Conservation (phyloP, 2,888 invertebrate genomes). For the Mythimna vitellina region DNA sequence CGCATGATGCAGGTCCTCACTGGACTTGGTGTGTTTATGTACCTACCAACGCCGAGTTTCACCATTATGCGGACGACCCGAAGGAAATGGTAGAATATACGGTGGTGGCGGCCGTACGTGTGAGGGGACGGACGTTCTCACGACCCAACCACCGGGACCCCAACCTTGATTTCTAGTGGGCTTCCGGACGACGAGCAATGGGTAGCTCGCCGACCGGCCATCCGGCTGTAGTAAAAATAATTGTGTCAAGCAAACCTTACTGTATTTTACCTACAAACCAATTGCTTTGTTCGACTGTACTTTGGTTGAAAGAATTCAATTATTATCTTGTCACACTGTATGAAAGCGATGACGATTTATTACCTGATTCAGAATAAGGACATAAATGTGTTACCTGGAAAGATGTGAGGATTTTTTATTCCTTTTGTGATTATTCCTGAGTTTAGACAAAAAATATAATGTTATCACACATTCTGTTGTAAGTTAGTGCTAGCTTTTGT, state of each 20-base stretch:
- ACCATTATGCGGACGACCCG: too few species aligned
- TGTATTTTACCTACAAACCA: background rate
- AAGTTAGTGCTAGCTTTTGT: background rate
- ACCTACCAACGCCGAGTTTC: too few species aligned
- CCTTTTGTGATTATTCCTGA: background rate
- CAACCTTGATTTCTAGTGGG: too few species aligned
- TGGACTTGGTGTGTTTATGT: too few species aligned
- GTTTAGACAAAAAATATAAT: background rate
- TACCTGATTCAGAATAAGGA: conserved; percentile 33
- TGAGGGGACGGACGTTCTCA: too few species aligned
- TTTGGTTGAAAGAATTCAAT: conserved; percentile 46
- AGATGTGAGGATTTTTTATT: conserved; percentile 12
- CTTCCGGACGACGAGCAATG: too few species aligned
- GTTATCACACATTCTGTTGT: background rate
- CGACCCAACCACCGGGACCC: too few species aligned
- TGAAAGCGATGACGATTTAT: conserved; percentile 51
- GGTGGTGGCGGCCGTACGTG: too few species aligned
- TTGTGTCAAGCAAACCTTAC: background rate
- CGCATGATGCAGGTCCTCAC: too few species aligned
- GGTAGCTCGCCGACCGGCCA: too few species aligned
- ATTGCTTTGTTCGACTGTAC: conserved; percentile 31
- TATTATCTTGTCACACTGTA: conserved; percentile 43
- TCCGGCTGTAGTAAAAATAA: background rate
- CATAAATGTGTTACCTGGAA: conserved; percentile 31
- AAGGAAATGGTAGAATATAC: too few species aligned